Conservation (phyloP, 2,888 invertebrate species). For the Chrysolina oricalcia region DNA sequence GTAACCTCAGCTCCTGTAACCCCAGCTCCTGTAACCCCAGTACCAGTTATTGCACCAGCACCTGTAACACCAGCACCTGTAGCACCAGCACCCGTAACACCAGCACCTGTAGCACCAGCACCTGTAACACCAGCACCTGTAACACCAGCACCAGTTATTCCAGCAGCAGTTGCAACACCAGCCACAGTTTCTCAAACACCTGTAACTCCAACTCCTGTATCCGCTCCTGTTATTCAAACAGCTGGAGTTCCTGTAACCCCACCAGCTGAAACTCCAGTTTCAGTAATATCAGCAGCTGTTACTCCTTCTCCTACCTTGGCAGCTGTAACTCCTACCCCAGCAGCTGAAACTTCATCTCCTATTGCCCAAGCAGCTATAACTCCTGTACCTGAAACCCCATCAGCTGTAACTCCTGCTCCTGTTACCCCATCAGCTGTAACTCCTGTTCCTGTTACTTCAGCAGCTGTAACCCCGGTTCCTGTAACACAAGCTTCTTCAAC, state of each 20-base stretch:
- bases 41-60: constrained; percentile 47
- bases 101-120: constrained; percentile 36
- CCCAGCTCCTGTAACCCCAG: constrained; percentile 43
- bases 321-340: background rate
- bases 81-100: background rate
- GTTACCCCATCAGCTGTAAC: background rate
- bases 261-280: background rate
- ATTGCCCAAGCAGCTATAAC: background rate
- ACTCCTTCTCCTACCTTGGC: background rate
- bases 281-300: background rate
- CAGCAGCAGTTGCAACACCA: too few species aligned
- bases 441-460: background rate
- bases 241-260: constrained; percentile 35
- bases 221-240: constrained; percentile 9
- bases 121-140: background rate
- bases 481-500: background rate
- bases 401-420: background rate
- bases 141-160: constrained; percentile 9
- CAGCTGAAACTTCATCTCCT: background rate
- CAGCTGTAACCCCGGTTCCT: background rate
- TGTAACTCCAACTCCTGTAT: constrained; percentile 24
- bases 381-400: background rate
- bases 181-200: constrained; percentile 3
- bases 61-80: background rate
- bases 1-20: constrained; percentile 5